A percentile compares a stretch with the other conserved stretches of the same genome.
phyloP scores from a whole-genome alignment of 2,888 invertebrate genomes.

The Mesorhabditis belari region DNA sequence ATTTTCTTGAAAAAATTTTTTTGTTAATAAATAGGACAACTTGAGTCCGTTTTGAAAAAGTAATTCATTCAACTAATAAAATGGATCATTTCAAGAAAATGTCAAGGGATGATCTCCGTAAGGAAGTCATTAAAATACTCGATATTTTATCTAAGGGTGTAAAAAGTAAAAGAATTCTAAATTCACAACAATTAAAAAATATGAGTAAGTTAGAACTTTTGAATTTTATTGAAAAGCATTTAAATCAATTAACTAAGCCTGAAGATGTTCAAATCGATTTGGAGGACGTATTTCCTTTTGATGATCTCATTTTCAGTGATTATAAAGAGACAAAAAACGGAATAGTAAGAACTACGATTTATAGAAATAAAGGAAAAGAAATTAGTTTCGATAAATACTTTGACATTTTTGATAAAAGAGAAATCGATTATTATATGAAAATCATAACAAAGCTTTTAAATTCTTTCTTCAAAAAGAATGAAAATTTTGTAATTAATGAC shows the following conservation, averaged over 20 bases:
- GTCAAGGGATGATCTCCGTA: conserved; percentile 16
- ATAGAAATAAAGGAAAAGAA: conserved; percentile 9
- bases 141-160: conserved; percentile 2
- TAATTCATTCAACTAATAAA: conserved; percentile 9
- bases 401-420: conserved; percentile 2
- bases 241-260: neutral
- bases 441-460: conserved; percentile 6
- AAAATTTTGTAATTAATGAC: conserved; percentile 13
- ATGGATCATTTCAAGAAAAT: conserved; percentile 10
- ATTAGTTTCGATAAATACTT: conserved; percentile 6
- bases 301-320: conserved; percentile 12
- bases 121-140: conserved; percentile 10
- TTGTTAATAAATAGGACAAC: conserved; percentile 3
- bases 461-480: conserved; percentile 12
- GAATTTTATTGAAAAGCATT: conserved; percentile 3
- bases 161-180: neutral
- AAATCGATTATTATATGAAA: conserved; percentile 7
- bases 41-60: conserved; percentile 13
- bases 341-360: conserved; percentile 7
- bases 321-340: conserved; percentile 12
- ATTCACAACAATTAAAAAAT: conserved; percentile 2
- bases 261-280: neutral
- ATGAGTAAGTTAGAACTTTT: conserved; percentile 1
- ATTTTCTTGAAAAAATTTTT: conserved; percentile 13
- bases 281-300: conserved; percentile 13